These are phyloP conservation scores for Stylophora pistillata DNA, from an alignment of 64 coral and sea anemone genomes.

Conservation along the genomic window DNA sequence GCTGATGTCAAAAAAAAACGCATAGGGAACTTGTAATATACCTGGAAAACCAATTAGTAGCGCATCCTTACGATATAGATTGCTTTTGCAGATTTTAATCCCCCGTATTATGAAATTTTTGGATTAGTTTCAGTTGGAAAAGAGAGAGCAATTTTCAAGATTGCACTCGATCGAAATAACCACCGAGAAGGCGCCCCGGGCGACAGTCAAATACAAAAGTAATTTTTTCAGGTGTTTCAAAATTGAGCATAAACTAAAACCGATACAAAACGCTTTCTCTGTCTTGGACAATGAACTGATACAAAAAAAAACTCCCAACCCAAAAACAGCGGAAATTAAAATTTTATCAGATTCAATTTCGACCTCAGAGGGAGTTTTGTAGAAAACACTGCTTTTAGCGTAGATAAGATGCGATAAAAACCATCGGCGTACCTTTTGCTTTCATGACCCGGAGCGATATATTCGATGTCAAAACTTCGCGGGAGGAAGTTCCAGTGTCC, in stretches of 20 bases:
- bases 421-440: conserved; percentile 20
- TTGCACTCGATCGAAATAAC: too few relatives aligned
- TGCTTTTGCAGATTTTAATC: too few relatives aligned
- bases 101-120: too few relatives aligned
- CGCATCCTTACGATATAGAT: too few relatives aligned
- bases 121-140: too few relatives aligned
- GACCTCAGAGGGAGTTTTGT: background rate
- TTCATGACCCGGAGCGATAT: background rate
- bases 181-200: background rate
- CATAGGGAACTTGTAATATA: conserved; percentile 9
- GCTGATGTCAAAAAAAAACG: background rate
- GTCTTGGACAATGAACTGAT: background rate
- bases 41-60: conserved; percentile 14
- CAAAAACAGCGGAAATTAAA: conserved; percentile 33
- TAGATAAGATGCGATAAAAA: background rate
- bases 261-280: background rate
- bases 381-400: background rate
- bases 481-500: background rate
- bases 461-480: background rate
- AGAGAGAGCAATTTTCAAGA: background rate
- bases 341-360: conserved; percentile 45
- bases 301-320: background rate
- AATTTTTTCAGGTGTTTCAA: conserved; percentile 16
- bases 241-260: background rate
- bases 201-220: background rate